Conservation (phyloP, 2,113 vertebrate genomes). For the Prolemur simus region DNA sequence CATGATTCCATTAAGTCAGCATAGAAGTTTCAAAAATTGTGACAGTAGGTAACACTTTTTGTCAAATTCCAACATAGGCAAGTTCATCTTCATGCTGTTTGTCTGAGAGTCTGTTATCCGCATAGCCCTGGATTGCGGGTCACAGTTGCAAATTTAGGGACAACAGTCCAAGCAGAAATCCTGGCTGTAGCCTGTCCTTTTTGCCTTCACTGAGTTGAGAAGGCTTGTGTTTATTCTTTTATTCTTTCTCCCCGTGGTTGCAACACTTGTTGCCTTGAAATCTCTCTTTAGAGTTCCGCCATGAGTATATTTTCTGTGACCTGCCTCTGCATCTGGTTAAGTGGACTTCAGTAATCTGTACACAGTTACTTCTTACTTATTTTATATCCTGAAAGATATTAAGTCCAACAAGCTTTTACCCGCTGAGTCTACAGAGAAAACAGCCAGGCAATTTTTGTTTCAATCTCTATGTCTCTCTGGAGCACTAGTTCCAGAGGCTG, state of each 20-base stretch:
- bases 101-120: background rate
- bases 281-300: background rate
- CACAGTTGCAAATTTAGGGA: background rate
- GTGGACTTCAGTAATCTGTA: constrained; percentile 77
- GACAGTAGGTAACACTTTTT: background rate
- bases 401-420: constrained; percentile 90
- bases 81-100: background rate
- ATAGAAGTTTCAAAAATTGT: background rate
- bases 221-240: background rate
- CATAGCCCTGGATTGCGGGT: background rate
- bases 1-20: background rate
- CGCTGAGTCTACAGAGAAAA: constrained; percentile 79
- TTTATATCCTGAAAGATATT: constrained; percentile 87
- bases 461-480: constrained; percentile 86
- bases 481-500: constrained; percentile 87
- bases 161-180: background rate
- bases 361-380: constrained; percentile 78
- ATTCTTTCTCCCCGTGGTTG: rapidly evolving
- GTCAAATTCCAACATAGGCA: background rate
- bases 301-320: constrained; percentile 56
- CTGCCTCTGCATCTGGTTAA: constrained; percentile 75
- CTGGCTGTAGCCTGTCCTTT: background rate
- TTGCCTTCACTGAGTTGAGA: background rate
- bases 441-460: constrained; percentile 87
- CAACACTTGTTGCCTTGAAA: constrained; percentile 29